These are phyloP conservation scores for Pelvicachromis taeniatus DNA, from an alignment of 2,113 vertebrate species.

Conservation along the genomic window DNA sequence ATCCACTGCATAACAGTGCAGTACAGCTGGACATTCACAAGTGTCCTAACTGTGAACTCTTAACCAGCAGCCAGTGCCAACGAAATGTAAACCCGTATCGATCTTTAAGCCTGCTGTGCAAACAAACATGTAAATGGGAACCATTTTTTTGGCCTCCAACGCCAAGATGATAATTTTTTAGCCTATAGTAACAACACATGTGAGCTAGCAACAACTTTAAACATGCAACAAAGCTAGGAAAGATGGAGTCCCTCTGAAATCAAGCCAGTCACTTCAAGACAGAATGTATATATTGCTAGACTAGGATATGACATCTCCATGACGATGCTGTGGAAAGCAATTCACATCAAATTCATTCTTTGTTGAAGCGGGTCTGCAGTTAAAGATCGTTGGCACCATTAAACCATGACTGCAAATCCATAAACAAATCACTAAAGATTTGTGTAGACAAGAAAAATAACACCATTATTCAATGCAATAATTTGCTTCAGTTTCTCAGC, in stretches of 20 bases:
- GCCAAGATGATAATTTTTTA: constrained; percentile 22
- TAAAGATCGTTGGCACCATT: neutral
- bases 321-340: neutral
- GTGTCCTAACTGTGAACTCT: constrained; percentile 17
- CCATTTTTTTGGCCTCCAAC: neutral
- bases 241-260: constrained; percentile 12
- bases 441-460: neutral
- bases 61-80: constrained; percentile 17
- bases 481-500: neutral
- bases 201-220: constrained; percentile 15
- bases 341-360: neutral
- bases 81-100: constrained; percentile 35
- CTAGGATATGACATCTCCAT: constrained; percentile 12
- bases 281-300: neutral
- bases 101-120: constrained; percentile 38
- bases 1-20: neutral
- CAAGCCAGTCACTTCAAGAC: constrained; percentile 23
- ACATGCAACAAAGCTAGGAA: constrained; percentile 1
- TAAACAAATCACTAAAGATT: constrained; percentile 7
- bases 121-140: constrained; percentile 48
- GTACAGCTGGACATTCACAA: constrained; percentile 18
- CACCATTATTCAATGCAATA: neutral
- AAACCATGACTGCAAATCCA: constrained; percentile 5
- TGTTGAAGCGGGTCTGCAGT: neutral
- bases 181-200: constrained; percentile 27